Percentiles rank a stretch among this genome's conserved stretches.
Conservation (phyloP, 2,888 invertebrate genomes). For the Clistopyga incitator region DNA sequence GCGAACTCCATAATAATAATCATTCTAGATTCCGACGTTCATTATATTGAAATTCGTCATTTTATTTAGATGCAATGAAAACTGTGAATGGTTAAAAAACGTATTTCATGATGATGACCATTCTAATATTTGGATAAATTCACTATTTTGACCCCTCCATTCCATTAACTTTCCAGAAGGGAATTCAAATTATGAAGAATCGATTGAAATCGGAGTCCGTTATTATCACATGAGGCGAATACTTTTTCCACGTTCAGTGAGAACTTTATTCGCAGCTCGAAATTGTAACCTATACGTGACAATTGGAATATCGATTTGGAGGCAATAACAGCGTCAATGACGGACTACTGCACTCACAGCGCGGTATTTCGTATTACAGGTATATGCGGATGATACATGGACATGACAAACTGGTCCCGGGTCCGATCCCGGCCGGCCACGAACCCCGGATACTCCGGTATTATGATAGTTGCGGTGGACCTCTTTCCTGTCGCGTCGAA, state of each 20-base stretch:
- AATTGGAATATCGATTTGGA: slow-evolving; percentile 6
- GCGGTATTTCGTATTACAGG: slow-evolving; percentile 16
- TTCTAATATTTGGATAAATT: too few species aligned
- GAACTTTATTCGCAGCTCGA: neutral
- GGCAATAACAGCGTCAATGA: slow-evolving; percentile 18
- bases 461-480: slow-evolving; percentile 81
- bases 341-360: neutral
- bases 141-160: too few species aligned
- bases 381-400: slow-evolving; percentile 24
- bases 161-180: too few species aligned
- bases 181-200: neutral
- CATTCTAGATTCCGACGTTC: too few species aligned
- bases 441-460: slow-evolving; percentile 78
- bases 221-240: neutral
- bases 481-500: slow-evolving; percentile 80
- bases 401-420: slow-evolving; percentile 51
- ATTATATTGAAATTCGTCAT: too few species aligned
- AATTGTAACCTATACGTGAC: neutral
- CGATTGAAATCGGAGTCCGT: neutral
- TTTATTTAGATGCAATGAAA: too few species aligned
- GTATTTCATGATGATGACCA: too few species aligned
- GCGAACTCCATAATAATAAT: too few species aligned
- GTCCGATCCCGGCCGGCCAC: slow-evolving; percentile 59
- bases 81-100: too few species aligned
- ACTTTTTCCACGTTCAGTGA: neutral